Base-by-base conservation (phyloP, 2,797 vertebrate genomes). In the Trematomus bernacchii region DNA sequence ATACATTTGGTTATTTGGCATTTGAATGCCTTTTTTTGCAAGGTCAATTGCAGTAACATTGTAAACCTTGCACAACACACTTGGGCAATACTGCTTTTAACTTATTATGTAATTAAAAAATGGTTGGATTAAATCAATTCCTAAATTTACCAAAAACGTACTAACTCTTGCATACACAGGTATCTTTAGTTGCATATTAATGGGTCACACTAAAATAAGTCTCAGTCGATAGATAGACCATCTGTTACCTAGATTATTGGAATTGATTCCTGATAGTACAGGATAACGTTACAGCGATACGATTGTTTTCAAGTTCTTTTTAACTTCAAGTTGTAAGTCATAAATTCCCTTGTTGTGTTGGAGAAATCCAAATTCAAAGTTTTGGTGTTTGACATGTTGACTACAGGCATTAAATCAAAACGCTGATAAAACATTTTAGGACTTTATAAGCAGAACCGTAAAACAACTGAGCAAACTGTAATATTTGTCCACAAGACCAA, bases 201-300 rank as follows among this genome's bases (percentile, higher is more conserved):
- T 4, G 47, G 21, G 10, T 33, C 1, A 13, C 37, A 71, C 14
- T 19, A 53, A 54, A 44, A 64, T 42, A 12, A 63, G 30, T 43
- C 42, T 59, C 10, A 3, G 21, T 54, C 54, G 61, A 44, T 30
- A 18, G 59, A 48, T 1, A 8, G 27, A 65, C 48, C 21, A 64
- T 74, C 50, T 77, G 66, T 76, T 74, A 21, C 1, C 1, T 14
- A 37, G 54, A 18, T 42, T 18, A 18, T 33, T 71, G 52, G 40
- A 51, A 11, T 42, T 0, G 15, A 73, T 62, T 66, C 16, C 51
- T 50, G 30, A 43, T 33, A 16, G 65, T 48, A 48, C 2, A 12
- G 43, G n/a, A 42, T 16, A 11, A 61, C 0, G 1, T 37, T 23
- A 43, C 23, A 50, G 30, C 4, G 14, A 27, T 9, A 40, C 18